These are phyloP conservation scores for Philhelius pedissequus DNA, from an alignment of 2,888 invertebrate genomes.

Conservation along the genomic window DNA sequence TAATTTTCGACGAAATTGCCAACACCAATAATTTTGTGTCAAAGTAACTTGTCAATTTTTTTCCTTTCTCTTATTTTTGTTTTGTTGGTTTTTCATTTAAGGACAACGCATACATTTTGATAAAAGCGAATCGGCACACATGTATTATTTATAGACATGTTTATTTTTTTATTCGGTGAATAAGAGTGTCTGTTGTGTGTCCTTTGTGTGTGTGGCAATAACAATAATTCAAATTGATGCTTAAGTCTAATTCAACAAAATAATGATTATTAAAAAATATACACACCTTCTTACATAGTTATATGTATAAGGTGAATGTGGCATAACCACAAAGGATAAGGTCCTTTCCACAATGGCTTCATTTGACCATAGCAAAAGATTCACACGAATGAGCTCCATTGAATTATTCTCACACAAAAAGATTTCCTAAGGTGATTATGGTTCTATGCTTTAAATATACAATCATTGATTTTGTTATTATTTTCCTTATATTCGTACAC, in stretches of 20 bases:
- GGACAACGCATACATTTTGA: neutral
- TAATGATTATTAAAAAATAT: neutral
- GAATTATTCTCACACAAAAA: neutral
- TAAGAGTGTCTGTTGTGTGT: constrained; percentile 5
- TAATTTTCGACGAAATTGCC: constrained; percentile 58
- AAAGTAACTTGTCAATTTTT: constrained; percentile 54
- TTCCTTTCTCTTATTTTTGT: neutral
- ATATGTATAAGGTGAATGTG: neutral
- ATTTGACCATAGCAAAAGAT: neutral
- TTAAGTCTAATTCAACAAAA: neutral
- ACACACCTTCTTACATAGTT: too few relatives aligned
- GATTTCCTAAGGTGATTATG: constrained; percentile 17
- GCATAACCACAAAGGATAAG: neutral
- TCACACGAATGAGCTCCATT: neutral
- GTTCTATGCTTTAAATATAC: constrained; percentile 38
- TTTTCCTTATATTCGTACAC: constrained; percentile 45
- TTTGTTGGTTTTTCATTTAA: neutral
- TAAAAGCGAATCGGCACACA: constrained; percentile 53
- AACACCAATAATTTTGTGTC: constrained; percentile 63
- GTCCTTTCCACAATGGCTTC: neutral
- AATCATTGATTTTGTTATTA: neutral
- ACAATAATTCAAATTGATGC: constrained; percentile 43
- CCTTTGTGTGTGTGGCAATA: neutral
- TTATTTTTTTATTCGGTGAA: constrained; percentile 19
- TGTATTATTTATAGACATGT: constrained; percentile 49